Evolutionary conservation across 2,888 invertebrate genomes (phyloP), one percentile per base, ranked within the genome.

Genomic region (Alcis repandata): DNA sequence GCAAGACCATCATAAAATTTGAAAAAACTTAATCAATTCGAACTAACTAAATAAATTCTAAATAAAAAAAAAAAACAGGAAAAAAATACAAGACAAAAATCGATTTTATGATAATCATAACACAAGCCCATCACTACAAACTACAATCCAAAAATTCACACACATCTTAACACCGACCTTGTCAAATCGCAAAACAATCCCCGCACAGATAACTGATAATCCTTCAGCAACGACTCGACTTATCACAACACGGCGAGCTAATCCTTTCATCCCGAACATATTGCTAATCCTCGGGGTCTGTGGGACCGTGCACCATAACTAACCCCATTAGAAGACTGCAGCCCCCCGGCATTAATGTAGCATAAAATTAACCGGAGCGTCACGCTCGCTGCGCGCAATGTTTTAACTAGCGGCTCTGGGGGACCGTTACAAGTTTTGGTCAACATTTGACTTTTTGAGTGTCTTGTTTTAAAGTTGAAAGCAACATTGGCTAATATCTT

Each of bases 361-460:
- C 92, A 92, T 92, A 92, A 92, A 92, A 92, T 92, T 90, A 92
- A 92, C 87, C 89, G 85, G 85, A 74, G 79, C 88, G 90, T 90
- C 87, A 90, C 88, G 90, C 85, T 76, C 73, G 82, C 75, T 84
- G 90, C 87, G 79, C 78, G 77, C 87, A 79, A 80, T 84, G 86
- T 83, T 88, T 85, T 86, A 85, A 86, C 80, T 83, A 79, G 78
- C 73, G 76, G 74, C 77, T 75, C 73, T 68, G 65, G 72, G 71
- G 73, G 73, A 70, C 79, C 77, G 80, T 76, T 80, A 74, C 71
- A 64, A 75, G 72, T 78, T 79, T 78, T 72, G 72, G 74, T 67
- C 62, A 69, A 57, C 52, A 63, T 66, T 75, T 74, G 67, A 62
- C 51, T 63, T 69, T 27, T 69, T 41, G 49, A 46, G 53, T 54